A percentile compares a stretch with the other conserved stretches of the same genome.
Conservation (phyloP, 2,113 vertebrate genomes). For the Aspidoscelis tigris region DNA sequence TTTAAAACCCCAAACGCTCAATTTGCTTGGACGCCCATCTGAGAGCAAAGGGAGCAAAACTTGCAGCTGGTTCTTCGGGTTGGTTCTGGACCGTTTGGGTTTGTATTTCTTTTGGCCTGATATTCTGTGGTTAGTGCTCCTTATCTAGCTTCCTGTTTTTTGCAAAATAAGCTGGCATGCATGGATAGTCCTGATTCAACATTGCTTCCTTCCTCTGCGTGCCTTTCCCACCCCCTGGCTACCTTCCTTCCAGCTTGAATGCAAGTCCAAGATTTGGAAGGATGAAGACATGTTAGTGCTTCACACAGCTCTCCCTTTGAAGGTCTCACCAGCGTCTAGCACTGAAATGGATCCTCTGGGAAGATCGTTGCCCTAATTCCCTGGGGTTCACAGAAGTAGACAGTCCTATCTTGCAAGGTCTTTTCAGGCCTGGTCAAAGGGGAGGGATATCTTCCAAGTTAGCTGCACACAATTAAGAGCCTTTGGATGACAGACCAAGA, state of each 20-base stretch:
- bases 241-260: not conserved
- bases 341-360: not conserved
- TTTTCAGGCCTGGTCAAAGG: too few species aligned
- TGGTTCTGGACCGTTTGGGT: not conserved
- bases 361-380: too few species aligned
- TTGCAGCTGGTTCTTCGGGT: rapidly evolving
- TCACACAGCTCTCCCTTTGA: not conserved
- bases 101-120: not conserved
- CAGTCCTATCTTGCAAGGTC: too few species aligned
- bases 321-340: too few species aligned
- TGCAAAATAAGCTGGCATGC: not conserved
- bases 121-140: not conserved
- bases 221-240: too few species aligned
- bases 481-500: too few species aligned
- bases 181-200: not conserved
- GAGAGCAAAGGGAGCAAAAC: not conserved
- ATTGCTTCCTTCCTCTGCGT: not conserved
- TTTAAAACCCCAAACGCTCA: not conserved
- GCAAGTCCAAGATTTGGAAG: not conserved
- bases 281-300: not conserved
- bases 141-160: not conserved
- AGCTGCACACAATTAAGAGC: too few species aligned
- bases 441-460: too few species aligned
- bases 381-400: too few species aligned
- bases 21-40: not conserved